Conservation (phyloP, 2,888 invertebrate species). For the Neoitamus cyanurus region DNA sequence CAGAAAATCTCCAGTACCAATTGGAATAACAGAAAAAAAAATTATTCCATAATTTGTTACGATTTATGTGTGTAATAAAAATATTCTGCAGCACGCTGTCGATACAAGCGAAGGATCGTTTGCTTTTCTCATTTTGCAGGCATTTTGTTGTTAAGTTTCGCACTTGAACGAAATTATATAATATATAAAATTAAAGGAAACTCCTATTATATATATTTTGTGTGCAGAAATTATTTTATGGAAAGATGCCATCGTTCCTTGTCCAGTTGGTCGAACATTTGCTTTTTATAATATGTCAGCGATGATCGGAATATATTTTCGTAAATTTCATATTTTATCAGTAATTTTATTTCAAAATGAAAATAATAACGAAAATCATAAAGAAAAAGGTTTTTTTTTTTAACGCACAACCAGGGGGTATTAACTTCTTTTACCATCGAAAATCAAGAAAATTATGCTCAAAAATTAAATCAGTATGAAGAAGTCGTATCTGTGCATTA, state of each 20-base stretch:
- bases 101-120: no score
- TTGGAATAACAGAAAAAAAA: no score
- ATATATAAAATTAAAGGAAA: no score
- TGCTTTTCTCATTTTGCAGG: no score
- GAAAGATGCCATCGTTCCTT: no score
- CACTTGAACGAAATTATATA: no score
- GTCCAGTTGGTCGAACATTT: neutral
- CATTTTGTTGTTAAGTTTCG: no score
- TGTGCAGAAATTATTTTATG: neutral
- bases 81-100: no score
- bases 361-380: neutral
- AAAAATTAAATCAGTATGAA: neutral
- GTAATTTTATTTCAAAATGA: neutral
- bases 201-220: no score
- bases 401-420: conserved; percentile 22
- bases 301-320: neutral
- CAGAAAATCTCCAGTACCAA: no score
- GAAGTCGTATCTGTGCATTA: neutral
- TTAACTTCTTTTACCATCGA: conserved; percentile 23
- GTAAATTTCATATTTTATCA: neutral
- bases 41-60: no score
- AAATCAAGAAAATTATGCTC: neutral
- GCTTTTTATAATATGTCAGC: neutral
- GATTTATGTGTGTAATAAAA: no score
- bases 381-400: neutral